phyloP scores from a whole-genome alignment of 2,797 vertebrate genomes.

The Peromyscus aztecus region DNA sequence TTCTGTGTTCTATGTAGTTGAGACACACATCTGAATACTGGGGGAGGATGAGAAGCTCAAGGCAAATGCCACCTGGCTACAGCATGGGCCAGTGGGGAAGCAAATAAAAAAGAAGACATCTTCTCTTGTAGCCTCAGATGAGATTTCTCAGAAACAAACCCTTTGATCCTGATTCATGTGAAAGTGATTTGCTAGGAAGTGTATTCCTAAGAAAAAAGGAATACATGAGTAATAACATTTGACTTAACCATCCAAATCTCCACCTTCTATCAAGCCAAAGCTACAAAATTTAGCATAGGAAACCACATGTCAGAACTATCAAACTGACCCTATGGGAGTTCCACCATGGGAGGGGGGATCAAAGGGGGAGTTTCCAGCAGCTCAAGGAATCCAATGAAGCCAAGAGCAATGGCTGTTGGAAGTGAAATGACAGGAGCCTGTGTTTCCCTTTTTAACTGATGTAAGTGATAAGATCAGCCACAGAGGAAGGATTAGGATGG shows the following conservation, averaged over 20 bases:
- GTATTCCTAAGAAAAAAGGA: neutral
- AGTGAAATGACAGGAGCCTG: neutral
- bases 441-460: neutral
- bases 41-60: neutral
- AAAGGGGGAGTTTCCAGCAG: neutral
- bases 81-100: neutral
- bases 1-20: neutral
- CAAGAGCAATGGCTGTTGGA: neutral
- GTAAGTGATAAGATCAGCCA: neutral
- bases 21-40: neutral
- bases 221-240: neutral
- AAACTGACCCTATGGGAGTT: neutral
- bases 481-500: neutral
- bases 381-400: neutral
- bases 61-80: neutral
- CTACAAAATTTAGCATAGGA: neutral
- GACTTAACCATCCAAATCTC: neutral
- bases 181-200: constrained; percentile 25
- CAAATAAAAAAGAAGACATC: neutral
- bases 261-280: neutral
- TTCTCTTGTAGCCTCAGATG: neutral
- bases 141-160: constrained; percentile 11
- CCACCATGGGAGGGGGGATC: neutral
- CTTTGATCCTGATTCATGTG: neutral
- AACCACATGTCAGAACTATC: neutral